These are phyloP conservation scores for Balanococcus diminutus DNA, from an alignment of 2,888 invertebrate genomes.

Conservation along the genomic window DNA sequence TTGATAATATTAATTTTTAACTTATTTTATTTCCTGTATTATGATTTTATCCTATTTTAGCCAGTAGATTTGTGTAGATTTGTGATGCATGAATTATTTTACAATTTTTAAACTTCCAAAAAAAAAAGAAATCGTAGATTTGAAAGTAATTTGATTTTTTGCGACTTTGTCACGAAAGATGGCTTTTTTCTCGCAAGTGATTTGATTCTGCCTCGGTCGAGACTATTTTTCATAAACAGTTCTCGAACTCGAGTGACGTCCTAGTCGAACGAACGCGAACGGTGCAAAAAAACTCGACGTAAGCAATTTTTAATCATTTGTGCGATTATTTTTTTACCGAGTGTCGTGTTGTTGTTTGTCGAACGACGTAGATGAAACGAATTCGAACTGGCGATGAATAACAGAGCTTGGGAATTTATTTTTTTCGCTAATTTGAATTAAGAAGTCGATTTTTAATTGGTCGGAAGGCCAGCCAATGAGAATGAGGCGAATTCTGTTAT, in stretches of 20 bases:
- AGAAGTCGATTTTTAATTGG: neutral
- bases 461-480: neutral
- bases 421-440: too few species aligned
- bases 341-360: too few species aligned
- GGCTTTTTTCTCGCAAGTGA: neutral
- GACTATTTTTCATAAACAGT: too few species aligned
- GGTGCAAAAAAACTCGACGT: neutral
- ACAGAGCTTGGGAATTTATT: too few species aligned
- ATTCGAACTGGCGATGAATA: too few species aligned
- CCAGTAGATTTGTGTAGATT: conserved; percentile 1
- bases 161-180: neutral
- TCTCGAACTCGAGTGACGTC: neutral
- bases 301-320: neutral
- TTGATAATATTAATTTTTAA: neutral
- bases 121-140: neutral
- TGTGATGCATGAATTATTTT: neutral
- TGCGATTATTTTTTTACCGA: too few species aligned
- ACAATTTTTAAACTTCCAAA: neutral
- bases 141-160: neutral
- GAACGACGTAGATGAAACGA: too few species aligned
- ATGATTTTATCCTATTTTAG: conserved; percentile 16
- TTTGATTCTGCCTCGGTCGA: too few species aligned
- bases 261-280: neutral
- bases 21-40: neutral
- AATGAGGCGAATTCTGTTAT: too few species aligned